Evolutionary conservation across 2,888 invertebrate species (phyloP), one percentile per base, ranked within the genome.

Genomic region (Dendrolimus houi): DNA sequence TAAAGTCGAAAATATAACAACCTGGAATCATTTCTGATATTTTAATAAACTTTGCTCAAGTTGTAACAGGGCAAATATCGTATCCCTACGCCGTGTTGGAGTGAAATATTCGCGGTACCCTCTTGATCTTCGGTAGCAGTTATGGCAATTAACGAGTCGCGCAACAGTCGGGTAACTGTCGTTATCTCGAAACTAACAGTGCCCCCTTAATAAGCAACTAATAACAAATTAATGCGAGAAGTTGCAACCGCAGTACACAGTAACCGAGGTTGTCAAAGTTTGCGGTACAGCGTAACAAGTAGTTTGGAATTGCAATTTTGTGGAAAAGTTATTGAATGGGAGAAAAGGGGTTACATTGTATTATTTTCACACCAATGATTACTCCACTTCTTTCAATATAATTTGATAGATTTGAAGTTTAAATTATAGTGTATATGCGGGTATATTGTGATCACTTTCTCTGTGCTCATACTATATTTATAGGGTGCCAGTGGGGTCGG

Each of bases 181-280:
- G 60, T 62, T 60, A 62, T 54, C 57, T 55, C 56, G 47, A 57
- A 14, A 57, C 55, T 47, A 55, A 42, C 55, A 53, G 52, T 57
- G 55, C 57, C 59, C 57, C 57, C 58, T 61, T 68, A 61, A 72
- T 71, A 71, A 66, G 71, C 66, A 67, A 69, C 65, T 67, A 67
- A 67, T 66, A 72, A 66, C 62, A 64, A 70, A 72, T 71, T 72
- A 67, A 71, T 69, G 65, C 62, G 60, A 57, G 52, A 69, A 64
- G 59, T 71, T 66, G 65, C 59, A 59, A 52, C 60, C 47, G 55
- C 55, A 52, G 40, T 52, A 9, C 42, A 41, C 53, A 17, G 40
- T 47, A 41, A 29, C 47, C 47, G 47, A 47, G 47, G 9, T 47
- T 47, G 47, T 47, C 47, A 47, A 47, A 47, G 47, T 47, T 47